phyloP scores from a whole-genome alignment of 2,888 invertebrate species.

The Cryptosula pallasiana region DNA sequence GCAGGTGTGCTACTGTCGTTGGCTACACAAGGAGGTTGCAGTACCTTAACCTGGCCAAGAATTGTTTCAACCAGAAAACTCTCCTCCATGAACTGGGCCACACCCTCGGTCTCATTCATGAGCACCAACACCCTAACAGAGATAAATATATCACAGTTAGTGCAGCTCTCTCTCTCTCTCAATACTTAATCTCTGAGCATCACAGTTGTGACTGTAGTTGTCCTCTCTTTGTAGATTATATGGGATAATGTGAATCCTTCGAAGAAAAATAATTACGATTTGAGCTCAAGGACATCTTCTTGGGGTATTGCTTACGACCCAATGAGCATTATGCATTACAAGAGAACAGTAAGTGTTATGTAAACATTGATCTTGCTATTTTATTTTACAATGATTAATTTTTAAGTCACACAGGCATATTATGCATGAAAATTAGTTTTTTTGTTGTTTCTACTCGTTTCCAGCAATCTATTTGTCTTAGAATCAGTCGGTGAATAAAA shows the following conservation, averaged over 20 bases:
- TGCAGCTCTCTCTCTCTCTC: not conserved
- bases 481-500: not conserved
- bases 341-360: not conserved
- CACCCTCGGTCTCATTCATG: slow-evolving; percentile 19
- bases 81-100: slow-evolving; percentile 21
- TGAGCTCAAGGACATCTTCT: not conserved
- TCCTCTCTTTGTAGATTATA: not conserved
- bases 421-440: no score
- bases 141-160: not conserved
- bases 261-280: not conserved
- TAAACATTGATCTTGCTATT: not conserved
- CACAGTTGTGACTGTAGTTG: not conserved
- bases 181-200: no score
- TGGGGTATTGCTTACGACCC: slow-evolving; percentile 17
- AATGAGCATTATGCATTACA: slow-evolving; percentile 23
- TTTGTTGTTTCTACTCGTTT: no score
- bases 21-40: not conserved
- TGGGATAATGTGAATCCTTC: slow-evolving; percentile 18
- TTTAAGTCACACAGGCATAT: no score
- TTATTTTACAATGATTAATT: no score
- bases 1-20: slow-evolving; percentile 1
- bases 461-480: no score
- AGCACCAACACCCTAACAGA: slow-evolving; percentile 21
- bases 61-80: not conserved
- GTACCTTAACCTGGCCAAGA: slow-evolving; percentile 19